Conservation (phyloP, 2,888 invertebrate genomes). For the Alloscopus bannaensis region DNA sequence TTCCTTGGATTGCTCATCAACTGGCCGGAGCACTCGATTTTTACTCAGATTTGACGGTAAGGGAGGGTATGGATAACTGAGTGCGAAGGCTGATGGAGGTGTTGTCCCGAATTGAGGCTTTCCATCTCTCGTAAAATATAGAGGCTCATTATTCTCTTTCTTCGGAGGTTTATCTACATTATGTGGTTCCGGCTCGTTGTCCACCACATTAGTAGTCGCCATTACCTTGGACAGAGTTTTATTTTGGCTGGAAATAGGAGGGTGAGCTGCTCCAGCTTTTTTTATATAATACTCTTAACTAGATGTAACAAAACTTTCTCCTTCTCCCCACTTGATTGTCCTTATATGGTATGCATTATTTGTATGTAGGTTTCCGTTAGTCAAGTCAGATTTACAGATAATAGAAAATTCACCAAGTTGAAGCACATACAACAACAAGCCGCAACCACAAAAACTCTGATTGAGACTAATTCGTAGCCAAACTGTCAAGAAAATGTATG, state of each 20-base stretch:
- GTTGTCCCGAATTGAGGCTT: conserved; percentile 52
- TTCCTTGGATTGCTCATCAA: conserved; percentile 32
- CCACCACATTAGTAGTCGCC: too few relatives aligned
- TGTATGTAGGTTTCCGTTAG: neutral
- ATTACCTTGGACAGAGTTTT: too few relatives aligned
- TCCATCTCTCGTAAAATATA: conserved; percentile 65
- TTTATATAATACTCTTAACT: too few relatives aligned
- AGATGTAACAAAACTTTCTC: neutral
- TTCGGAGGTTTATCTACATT: too few relatives aligned
- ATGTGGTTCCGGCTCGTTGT: too few relatives aligned
- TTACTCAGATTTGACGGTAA: conserved; percentile 68
- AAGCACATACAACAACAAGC: conserved; percentile 1
- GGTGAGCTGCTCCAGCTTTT: too few relatives aligned
- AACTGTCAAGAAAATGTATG: conserved; percentile 19
- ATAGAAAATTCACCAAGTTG: conserved; percentile 14
- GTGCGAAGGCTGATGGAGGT: conserved; percentile 65
- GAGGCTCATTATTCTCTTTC: conserved; percentile 36
- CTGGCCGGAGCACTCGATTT: conserved; percentile 66
- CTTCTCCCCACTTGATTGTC: too few relatives aligned
- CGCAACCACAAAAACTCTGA: conserved; percentile 25
- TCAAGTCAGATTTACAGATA: conserved; percentile 7
- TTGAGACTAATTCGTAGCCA: conserved; percentile 15
- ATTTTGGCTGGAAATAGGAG: too few relatives aligned
- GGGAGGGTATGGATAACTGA: conserved; percentile 69
- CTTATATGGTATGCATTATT: too few relatives aligned